These are phyloP conservation scores for Pampusana beccarii DNA, from an alignment of 2,113 vertebrate species.

Conservation along the genomic window DNA sequence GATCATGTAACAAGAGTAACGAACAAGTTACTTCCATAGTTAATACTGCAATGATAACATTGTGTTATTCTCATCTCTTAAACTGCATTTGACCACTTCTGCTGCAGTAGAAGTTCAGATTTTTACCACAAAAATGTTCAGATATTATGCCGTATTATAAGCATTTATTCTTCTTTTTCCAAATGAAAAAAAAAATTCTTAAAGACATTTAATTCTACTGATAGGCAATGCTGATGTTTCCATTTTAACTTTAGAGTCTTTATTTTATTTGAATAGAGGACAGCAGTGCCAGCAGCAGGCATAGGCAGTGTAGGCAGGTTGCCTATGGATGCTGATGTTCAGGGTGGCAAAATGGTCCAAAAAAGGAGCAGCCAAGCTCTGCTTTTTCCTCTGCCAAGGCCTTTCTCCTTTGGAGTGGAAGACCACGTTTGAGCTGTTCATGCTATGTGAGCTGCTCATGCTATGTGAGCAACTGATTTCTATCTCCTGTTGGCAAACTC, in stretches of 20 bases:
- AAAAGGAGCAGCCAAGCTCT: not conserved
- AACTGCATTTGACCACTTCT: not conserved
- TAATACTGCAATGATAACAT: not conserved
- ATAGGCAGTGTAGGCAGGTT: not conserved
- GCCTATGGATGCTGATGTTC: not conserved
- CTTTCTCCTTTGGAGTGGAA: not conserved
- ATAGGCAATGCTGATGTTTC: not conserved
- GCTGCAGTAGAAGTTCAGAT: not conserved
- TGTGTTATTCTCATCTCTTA: not conserved
- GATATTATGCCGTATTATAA: not conserved
- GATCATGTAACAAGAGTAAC: conserved; percentile 33
- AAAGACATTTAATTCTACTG: not conserved
- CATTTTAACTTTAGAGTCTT: not conserved
- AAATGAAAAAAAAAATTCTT: not conserved
- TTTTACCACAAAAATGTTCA: not conserved
- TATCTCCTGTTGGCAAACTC: not conserved
- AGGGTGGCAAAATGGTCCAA: not conserved
- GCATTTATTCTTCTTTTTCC: not conserved
- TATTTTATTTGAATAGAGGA: not conserved
- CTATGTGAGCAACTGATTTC: not conserved
- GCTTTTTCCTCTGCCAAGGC: not conserved
- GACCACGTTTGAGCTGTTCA: not conserved
- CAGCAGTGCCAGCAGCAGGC: not conserved
- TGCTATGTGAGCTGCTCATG: not conserved
- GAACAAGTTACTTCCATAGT: conserved; percentile 2